Percentiles rank a stretch among this genome's conserved stretches.
These are phyloP conservation scores for Ladona fulva DNA, from an alignment of 1,140 invertebrate species.

Conservation along the genomic window DNA sequence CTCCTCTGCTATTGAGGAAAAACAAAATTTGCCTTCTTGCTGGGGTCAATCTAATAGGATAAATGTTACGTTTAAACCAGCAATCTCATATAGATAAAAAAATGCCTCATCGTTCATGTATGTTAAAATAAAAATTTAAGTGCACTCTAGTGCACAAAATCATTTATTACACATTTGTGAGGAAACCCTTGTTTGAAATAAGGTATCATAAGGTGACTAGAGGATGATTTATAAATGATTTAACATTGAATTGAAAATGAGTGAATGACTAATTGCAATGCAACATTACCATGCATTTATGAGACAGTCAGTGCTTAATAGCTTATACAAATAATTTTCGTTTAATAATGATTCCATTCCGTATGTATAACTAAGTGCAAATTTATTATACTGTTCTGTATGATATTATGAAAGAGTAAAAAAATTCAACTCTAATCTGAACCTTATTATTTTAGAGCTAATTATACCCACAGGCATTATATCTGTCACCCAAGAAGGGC, in stretches of 20 bases:
- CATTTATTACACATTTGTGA: neutral
- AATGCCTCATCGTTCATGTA: neutral
- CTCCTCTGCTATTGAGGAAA: neutral
- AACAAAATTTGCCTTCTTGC: neutral
- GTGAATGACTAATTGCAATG: slow-evolving; percentile 1
- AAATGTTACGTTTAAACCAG: neutral
- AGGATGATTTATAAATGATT: neutral
- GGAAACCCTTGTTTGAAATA: neutral
- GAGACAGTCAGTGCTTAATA: slow-evolving; percentile 1
- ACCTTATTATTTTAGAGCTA: too few relatives aligned
- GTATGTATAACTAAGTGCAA: neutral
- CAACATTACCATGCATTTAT: neutral
- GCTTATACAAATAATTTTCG: neutral
- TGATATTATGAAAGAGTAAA: neutral
- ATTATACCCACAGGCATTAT: too few relatives aligned
- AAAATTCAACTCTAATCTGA: neutral
- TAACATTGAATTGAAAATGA: neutral
- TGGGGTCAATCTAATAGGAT: neutral
- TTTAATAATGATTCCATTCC: neutral
- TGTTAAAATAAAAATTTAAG: neutral
- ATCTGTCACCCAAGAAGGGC: too few relatives aligned
- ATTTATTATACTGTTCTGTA: slow-evolving; percentile 7
- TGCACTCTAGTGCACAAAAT: neutral
- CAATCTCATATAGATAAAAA: neutral
- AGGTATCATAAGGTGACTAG: neutral